A percentile compares a stretch with the other conserved stretches of the same genome.
Evolutionary conservation across 2,888 invertebrate species (phyloP).

Genomic region (Antheraea yamamai): DNA sequence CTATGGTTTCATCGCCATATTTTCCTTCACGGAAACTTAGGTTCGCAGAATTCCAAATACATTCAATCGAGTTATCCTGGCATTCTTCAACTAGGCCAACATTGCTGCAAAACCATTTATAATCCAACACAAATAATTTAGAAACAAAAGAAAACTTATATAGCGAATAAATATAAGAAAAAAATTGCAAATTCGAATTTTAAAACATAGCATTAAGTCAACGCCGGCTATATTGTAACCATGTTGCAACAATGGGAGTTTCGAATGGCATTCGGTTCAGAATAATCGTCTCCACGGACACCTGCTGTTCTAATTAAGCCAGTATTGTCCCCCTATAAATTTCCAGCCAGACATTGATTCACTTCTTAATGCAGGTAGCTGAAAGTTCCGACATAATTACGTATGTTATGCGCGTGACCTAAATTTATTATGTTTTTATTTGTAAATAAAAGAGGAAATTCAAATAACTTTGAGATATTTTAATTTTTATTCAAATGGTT

Average conservation of each 20-base stretch:
- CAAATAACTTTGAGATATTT: background rate
- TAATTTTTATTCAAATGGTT: background rate
- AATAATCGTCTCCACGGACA: conserved; percentile 28
- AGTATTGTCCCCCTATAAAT: conserved; percentile 26
- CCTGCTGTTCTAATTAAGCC: conserved; percentile 48
- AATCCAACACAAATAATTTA: background rate
- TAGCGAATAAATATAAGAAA: background rate
- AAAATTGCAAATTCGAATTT: conserved; percentile 7
- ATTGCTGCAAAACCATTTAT: no score
- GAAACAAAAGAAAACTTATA: background rate
- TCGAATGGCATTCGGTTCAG: conserved; percentile 28
- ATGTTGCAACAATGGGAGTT: conserved; percentile 23
- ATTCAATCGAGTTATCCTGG: no score
- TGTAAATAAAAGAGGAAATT: background rate
- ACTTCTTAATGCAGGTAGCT: conserved; percentile 18
- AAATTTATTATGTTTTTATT: background rate
- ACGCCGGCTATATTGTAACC: conserved; percentile 20
- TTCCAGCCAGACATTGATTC: conserved; percentile 20
- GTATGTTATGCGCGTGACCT: background rate
- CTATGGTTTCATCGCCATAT: no score
- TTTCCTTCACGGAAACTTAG: no score
- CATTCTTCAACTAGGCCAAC: no score
- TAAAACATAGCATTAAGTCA: conserved; percentile 3
- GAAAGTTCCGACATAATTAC: conserved; percentile 7
- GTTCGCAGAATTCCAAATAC: no score